phyloP scores from a whole-genome alignment of 64 coral and sea anemone genomes.

The Actinia equina region DNA sequence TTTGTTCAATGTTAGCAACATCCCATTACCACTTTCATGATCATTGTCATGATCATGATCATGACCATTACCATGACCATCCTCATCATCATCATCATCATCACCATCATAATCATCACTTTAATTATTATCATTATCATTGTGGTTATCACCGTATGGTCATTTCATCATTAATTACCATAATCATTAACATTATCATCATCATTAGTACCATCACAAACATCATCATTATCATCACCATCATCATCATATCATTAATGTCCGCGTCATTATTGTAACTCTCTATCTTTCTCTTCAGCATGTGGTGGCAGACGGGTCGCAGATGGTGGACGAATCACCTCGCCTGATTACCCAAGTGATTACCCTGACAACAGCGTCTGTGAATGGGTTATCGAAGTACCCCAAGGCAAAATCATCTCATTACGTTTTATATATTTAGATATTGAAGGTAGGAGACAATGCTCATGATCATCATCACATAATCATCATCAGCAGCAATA shows the following conservation, averaged over 20 bases:
- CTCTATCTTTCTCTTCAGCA: constrained; percentile 8
- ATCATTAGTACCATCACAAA: background rate
- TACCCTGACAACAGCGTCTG: constrained; percentile 37
- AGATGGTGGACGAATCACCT: constrained; percentile 28
- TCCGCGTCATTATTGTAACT: background rate
- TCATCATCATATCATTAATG: background rate
- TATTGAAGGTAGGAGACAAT: constrained; percentile 24
- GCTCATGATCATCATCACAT: background rate
- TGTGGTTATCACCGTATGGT: too few species aligned
- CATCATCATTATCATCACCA: background rate
- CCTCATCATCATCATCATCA: background rate
- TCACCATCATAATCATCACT: background rate
- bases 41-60: background rate
- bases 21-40: background rate
- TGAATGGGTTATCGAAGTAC: constrained; percentile 46
- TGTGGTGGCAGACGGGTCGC: constrained; percentile 18
- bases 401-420: constrained; percentile 24
- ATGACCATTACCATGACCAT: background rate
- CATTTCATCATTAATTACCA: background rate
- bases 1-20: too few species aligned
- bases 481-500: background rate
- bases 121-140: background rate
- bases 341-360: constrained; percentile 40
- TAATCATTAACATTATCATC: background rate
- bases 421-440: constrained; percentile 31